Percentiles rank a stretch among this genome's conserved stretches.
phyloP scores from a whole-genome alignment of 2,113 vertebrate genomes.

The Fulmarus glacialis region DNA sequence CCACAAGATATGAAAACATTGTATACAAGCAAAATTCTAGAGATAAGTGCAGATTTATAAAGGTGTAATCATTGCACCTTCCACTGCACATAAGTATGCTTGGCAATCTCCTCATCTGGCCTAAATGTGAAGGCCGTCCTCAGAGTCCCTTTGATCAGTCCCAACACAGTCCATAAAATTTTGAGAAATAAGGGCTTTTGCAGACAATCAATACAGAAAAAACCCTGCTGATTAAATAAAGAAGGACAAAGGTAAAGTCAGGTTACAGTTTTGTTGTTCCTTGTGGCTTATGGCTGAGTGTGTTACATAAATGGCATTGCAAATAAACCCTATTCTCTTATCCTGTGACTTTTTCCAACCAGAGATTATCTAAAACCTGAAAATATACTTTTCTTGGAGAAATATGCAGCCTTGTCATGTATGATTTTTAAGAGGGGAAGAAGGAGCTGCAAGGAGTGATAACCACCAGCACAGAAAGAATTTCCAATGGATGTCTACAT shows the following conservation, averaged over 20 bases:
- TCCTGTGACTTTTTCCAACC: not conserved
- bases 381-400: not conserved
- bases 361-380: not conserved
- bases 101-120: not conserved
- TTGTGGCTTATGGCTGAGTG: not conserved
- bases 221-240: not conserved
- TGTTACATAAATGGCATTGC: not conserved
- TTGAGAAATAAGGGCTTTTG: not conserved
- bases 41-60: not conserved
- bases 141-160: not conserved
- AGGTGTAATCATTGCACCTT: not conserved
- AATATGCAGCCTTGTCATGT: not conserved
- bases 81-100: not conserved
- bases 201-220: not conserved
- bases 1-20: not conserved
- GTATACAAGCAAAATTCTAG: not conserved
- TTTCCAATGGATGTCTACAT: not conserved
- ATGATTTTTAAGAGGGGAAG: not conserved
- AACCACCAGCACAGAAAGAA: not conserved
- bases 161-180: not conserved
- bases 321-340: not conserved
- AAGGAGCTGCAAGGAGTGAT: not conserved
- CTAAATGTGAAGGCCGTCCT: not conserved
- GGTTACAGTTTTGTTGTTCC: not conserved
- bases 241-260: constrained; percentile 17